Percentiles rank a stretch among this genome's conserved stretches.
Conservation (phyloP, 2,888 invertebrate species). For the Acronicta leporina region DNA sequence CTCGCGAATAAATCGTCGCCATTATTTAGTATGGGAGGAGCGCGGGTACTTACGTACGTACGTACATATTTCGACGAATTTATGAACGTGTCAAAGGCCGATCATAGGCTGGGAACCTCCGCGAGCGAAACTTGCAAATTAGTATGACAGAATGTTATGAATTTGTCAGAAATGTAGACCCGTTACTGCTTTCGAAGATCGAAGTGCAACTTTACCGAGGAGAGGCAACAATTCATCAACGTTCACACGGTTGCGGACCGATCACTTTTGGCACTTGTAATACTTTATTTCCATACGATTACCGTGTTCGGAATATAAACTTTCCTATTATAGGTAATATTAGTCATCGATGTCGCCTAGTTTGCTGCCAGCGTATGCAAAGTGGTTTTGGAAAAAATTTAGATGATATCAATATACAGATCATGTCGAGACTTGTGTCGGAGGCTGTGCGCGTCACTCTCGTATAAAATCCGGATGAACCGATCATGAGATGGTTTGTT, state of each 20-base stretch:
- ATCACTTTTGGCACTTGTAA: constrained; percentile 59
- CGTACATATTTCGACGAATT: constrained; percentile 76
- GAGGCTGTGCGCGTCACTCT: constrained; percentile 75
- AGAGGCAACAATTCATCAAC: constrained; percentile 26
- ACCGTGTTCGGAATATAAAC: constrained; percentile 71
- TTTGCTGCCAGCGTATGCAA: constrained; percentile 77
- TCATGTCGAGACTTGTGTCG: constrained; percentile 83
- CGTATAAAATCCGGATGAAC: constrained; percentile 79
- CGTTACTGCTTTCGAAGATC: constrained; percentile 33
- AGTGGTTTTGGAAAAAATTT: constrained; percentile 73
- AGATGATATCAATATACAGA: constrained; percentile 67
- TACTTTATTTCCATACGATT: constrained; percentile 67
- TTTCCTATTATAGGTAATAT: constrained; percentile 68
- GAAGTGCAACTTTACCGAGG: constrained; percentile 34
- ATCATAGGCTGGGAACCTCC: constrained; percentile 76
- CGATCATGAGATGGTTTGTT: constrained; percentile 80
- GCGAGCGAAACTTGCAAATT: constrained; percentile 66
- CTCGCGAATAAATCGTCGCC: constrained; percentile 80
- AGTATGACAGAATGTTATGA: constrained; percentile 60
- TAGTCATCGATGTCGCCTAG: constrained; percentile 75
- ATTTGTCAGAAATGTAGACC: constrained; percentile 53
- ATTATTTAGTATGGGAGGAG: constrained; percentile 83
- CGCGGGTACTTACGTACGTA: constrained; percentile 75
- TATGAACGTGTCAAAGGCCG: constrained; percentile 80
- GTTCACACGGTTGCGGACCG: constrained; percentile 55